These are phyloP conservation scores for Pholis gunnellus DNA, from an alignment of 2,113 vertebrate genomes.

Conservation along the genomic window DNA sequence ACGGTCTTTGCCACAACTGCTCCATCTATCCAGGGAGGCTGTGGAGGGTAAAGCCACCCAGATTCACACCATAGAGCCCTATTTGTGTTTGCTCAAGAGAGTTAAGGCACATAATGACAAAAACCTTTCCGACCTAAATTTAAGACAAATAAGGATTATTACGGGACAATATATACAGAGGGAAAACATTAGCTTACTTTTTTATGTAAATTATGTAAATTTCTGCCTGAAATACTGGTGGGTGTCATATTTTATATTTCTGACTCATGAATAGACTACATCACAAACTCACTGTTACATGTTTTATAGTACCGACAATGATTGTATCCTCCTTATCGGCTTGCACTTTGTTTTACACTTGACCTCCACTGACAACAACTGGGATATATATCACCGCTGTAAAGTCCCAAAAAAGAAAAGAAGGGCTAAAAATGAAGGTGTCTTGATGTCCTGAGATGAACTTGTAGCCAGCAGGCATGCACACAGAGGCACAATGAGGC, in stretches of 20 bases:
- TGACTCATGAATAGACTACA: background rate
- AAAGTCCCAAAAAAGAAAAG: conserved; percentile 24
- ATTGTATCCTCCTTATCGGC: background rate
- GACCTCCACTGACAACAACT: background rate
- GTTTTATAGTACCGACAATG: background rate
- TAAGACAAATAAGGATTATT: background rate
- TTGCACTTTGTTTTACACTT: background rate
- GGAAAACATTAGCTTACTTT: too few species aligned
- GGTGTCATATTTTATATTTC: background rate
- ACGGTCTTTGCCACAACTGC: conserved; percentile 63
- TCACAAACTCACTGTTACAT: background rate
- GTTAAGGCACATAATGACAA: background rate
- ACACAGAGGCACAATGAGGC: conserved; percentile 72
- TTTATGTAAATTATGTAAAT: background rate
- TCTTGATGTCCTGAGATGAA: conserved; percentile 52
- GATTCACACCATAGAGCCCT: background rate
- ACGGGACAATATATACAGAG: background rate
- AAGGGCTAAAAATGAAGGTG: conserved; percentile 18
- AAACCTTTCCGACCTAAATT: background rate
- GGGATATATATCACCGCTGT: background rate
- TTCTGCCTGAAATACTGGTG: background rate
- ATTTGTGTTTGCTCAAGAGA: background rate
- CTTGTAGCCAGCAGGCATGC: conserved; percentile 42
- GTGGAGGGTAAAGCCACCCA: conserved; percentile 3
- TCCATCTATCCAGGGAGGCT: conserved; percentile 50